Percentiles rank a stretch among this genome's conserved stretches.
phyloP scores from a whole-genome alignment of 2,888 invertebrate genomes.

The Lochmaea crataegi region DNA sequence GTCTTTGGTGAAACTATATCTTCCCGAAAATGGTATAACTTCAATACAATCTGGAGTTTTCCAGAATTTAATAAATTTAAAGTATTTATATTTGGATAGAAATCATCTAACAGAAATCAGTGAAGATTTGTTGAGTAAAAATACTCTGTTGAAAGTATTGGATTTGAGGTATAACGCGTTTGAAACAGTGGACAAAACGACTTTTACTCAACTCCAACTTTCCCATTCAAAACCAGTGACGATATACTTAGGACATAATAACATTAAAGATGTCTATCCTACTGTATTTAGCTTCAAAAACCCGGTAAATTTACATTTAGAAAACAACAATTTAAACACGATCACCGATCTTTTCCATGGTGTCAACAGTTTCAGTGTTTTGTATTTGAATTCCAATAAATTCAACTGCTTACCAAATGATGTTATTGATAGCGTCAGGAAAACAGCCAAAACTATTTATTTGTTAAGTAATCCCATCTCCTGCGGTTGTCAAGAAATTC shows the following conservation, averaged over 20 bases:
- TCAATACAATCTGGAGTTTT: conserved; percentile 51
- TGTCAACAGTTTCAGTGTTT: conserved; percentile 45
- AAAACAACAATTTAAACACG: conserved; percentile 48
- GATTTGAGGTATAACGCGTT: conserved; percentile 52
- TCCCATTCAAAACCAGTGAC: conserved; percentile 31
- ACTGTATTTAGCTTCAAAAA: conserved; percentile 43
- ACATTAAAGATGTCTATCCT: conserved; percentile 43
- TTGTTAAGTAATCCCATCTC: conserved; percentile 50
- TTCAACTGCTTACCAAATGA: conserved; percentile 51
- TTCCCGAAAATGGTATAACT: conserved; percentile 52
- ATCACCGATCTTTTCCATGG: conserved; percentile 42
- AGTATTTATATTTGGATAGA: conserved; percentile 52
- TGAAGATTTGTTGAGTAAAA: conserved; percentile 48
- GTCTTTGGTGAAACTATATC: conserved; percentile 48
- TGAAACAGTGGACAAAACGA: conserved; percentile 35
- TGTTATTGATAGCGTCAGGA: conserved; percentile 45
- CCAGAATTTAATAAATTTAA: conserved; percentile 46
- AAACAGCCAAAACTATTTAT: conserved; percentile 43
- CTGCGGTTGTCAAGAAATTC: conserved; percentile 51
- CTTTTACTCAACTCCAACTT: conserved; percentile 41
- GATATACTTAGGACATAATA: conserved; percentile 48
- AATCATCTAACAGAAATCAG: conserved; percentile 49
- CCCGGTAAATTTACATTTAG: conserved; percentile 49
- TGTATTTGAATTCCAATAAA: conserved; percentile 49
- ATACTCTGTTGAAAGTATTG: conserved; percentile 43